Evolutionary conservation across 2,888 invertebrate species (phyloP).

Genomic region (Drosophila crucigera): DNA sequence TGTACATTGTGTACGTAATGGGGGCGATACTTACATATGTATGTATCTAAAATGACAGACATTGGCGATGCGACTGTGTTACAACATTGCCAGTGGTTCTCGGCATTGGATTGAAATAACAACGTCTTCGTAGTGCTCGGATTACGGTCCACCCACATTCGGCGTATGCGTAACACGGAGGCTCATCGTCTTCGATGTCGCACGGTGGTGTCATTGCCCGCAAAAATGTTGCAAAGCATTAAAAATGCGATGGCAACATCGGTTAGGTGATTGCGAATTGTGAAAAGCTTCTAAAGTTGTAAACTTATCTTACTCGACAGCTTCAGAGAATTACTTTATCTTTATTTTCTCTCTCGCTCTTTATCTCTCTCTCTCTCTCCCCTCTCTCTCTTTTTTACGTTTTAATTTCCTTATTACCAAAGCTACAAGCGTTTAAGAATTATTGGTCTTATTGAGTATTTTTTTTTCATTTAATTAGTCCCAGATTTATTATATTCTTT

Average conservation of each 20-base stretch:
- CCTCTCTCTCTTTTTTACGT: not conserved
- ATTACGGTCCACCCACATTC: slow-evolving; percentile 23
- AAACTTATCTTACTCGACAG: not conserved
- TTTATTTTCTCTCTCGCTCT: not conserved
- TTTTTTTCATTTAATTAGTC: not conserved
- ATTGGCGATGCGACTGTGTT: not conserved
- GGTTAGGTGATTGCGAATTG: not conserved
- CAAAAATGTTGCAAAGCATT: not conserved
- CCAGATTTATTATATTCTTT: not conserved
- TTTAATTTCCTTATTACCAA: not conserved
- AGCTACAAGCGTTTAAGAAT: not conserved
- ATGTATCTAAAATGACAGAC: not conserved
- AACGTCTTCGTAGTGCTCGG: slow-evolving; percentile 28
- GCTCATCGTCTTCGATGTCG: not conserved
- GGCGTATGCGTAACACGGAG: slow-evolving; percentile 55
- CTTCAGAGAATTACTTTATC: not conserved
- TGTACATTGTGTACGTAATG: not conserved
- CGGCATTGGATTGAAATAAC: slow-evolving; percentile 23
- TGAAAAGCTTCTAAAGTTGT: not conserved
- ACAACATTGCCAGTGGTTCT: slow-evolving; percentile 14
- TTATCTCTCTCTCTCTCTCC: not conserved
- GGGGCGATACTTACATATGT: not conserved
- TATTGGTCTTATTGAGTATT: not conserved
- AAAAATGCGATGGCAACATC: not conserved
- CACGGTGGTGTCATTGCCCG: not conserved